These are phyloP conservation scores for Atopsyche davidsoni DNA, from an alignment of 1,140 invertebrate species.

Conservation along the genomic window DNA sequence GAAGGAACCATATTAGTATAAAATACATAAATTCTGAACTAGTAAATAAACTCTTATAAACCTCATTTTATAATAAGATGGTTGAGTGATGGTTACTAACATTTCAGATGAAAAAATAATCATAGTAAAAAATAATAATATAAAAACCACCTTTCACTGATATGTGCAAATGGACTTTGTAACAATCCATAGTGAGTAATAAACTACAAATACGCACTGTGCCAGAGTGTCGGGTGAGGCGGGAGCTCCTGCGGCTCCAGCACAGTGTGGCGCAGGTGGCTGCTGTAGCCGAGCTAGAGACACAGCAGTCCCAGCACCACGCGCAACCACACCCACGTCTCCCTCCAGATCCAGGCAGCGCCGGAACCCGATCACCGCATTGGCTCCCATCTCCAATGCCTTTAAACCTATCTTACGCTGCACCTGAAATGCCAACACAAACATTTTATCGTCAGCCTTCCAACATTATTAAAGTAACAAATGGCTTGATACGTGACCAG, in stretches of 20 bases:
- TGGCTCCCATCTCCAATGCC: conserved; percentile 88
- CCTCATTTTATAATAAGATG: too few relatives aligned
- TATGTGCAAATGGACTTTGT: too few relatives aligned
- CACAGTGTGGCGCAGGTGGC: background rate
- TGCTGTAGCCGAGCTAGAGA: conserved; percentile 54
- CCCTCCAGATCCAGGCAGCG: conserved; percentile 96
- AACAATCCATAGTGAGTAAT: too few relatives aligned
- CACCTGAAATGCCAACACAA: too few relatives aligned
- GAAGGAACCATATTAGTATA: background rate
- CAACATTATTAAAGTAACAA: too few relatives aligned
- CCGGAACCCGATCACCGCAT: conserved; percentile 91
- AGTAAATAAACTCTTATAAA: too few relatives aligned
- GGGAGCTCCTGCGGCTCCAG: background rate
- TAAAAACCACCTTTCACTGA: too few relatives aligned
- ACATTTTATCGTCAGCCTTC: too few relatives aligned
- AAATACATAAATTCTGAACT: background rate
- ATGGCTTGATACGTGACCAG: too few relatives aligned
- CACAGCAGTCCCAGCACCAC: conserved; percentile 89
- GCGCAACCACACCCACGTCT: conserved; percentile 88
- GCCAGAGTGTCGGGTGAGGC: conserved; percentile 24
- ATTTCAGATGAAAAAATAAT: too few relatives aligned
- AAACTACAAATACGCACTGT: conserved; percentile 21
- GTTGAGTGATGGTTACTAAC: too few relatives aligned
- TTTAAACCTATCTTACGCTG: conserved; percentile 92
- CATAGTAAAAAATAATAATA: too few relatives aligned